Evolutionary conservation across 1,140 invertebrate species (phyloP).

Genomic region (Caenorhabditis inopinata): DNA sequence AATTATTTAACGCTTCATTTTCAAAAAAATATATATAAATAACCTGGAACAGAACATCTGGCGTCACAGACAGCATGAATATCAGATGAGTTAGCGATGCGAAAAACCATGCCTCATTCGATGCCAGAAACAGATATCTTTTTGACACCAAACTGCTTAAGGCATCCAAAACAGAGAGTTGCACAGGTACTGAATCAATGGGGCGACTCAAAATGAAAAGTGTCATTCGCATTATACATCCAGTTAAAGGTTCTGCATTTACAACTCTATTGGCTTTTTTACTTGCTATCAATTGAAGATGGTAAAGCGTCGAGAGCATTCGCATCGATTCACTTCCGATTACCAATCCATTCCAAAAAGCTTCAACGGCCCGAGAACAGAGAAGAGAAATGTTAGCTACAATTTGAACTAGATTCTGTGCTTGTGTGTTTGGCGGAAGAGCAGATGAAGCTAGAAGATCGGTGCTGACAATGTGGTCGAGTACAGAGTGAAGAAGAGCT

Average conservation of each 20-base stretch:
- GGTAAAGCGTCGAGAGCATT: slow-evolving; percentile 66
- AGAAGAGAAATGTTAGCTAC: slow-evolving; percentile 29
- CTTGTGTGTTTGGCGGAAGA: slow-evolving; percentile 39
- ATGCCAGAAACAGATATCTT: slow-evolving; percentile 33
- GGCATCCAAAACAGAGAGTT: slow-evolving; percentile 64
- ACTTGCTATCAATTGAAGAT: slow-evolving; percentile 42
- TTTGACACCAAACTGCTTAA: slow-evolving; percentile 59
- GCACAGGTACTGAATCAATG: slow-evolving; percentile 74
- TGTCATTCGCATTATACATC: slow-evolving; percentile 88
- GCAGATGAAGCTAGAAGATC: slow-evolving; percentile 41
- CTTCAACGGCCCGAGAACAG: slow-evolving; percentile 83
- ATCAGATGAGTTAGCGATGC: slow-evolving; percentile 91
- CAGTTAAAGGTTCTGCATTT: slow-evolving; percentile 66
- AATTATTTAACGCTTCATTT: too few species aligned
- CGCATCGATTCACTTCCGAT: slow-evolving; percentile 44
- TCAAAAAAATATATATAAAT: neutral
- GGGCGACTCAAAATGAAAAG: slow-evolving; percentile 87
- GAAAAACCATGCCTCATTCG: slow-evolving; percentile 75
- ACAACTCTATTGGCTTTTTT: slow-evolving; percentile 48
- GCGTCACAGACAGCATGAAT: slow-evolving; percentile 80
- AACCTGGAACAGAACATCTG: slow-evolving; percentile 60
- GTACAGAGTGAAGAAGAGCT: slow-evolving; percentile 33
- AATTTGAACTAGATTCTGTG: slow-evolving; percentile 35
- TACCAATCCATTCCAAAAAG: slow-evolving; percentile 83
- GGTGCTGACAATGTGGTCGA: slow-evolving; percentile 70